Percentiles rank a stretch among this genome's conserved stretches.
Conservation (phyloP, 2,888 invertebrate species). For the Acanthococcus lagerstroemiae region DNA sequence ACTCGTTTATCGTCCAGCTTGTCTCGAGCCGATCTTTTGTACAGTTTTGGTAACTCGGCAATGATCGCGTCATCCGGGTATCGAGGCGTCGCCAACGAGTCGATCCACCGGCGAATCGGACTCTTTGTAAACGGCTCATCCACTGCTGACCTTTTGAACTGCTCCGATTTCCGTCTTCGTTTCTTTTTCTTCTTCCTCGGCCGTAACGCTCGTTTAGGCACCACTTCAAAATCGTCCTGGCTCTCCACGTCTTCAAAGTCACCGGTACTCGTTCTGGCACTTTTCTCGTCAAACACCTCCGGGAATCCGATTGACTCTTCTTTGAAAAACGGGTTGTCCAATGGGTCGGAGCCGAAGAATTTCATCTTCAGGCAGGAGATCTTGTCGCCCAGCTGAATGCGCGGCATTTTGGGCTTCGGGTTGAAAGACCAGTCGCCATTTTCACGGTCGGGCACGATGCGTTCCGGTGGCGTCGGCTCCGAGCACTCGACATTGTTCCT, state of each 20-base stretch:
- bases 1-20: slow-evolving; percentile 1
- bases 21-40: background rate
- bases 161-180: background rate
- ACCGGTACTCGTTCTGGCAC: slow-evolving; percentile 36
- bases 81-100: background rate
- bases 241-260: slow-evolving; percentile 22
- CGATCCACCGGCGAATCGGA: background rate
- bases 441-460: slow-evolving; percentile 39
- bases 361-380: slow-evolving; percentile 63
- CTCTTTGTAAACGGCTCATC: background rate
- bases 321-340: slow-evolving; percentile 62
- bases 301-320: slow-evolving; percentile 41
- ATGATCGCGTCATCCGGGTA: background rate
- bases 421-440: slow-evolving; percentile 39
- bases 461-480: slow-evolving; percentile 40
- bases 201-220: background rate
- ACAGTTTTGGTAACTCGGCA: background rate
- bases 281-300: slow-evolving; percentile 19
- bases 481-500: slow-evolving; percentile 41
- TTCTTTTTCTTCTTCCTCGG: background rate
- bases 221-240: background rate
- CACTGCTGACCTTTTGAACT: background rate
- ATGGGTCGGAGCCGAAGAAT: slow-evolving; percentile 63
- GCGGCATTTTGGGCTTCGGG: slow-evolving; percentile 40
- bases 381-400: slow-evolving; percentile 59